phyloP scores from a whole-genome alignment of 1,140 invertebrate species.

The Atta texana region DNA sequence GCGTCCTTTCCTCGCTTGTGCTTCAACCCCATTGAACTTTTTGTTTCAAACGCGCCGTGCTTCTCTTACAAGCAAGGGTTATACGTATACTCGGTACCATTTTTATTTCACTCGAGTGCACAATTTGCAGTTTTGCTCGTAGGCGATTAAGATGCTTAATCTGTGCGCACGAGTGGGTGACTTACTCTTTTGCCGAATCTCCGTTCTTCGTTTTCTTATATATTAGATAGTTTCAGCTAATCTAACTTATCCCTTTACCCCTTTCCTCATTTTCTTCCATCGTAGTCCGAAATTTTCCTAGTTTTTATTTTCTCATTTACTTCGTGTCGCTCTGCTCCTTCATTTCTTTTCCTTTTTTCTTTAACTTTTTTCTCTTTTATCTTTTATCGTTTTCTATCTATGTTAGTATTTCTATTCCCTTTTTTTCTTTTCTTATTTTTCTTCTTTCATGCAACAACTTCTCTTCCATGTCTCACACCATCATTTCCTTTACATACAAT shows the following conservation, averaged over 20 bases:
- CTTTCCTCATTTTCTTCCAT: background rate
- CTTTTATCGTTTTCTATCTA: slow-evolving; percentile 34
- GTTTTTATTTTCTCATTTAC: slow-evolving; percentile 39
- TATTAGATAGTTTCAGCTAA: slow-evolving; percentile 31
- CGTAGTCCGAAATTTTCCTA: slow-evolving; percentile 1
- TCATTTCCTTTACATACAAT: slow-evolving; percentile 40
- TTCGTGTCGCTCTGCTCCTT: background rate
- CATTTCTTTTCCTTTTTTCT: slow-evolving; percentile 10
- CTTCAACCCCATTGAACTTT: slow-evolving; percentile 43
- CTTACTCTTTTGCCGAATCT: slow-evolving; percentile 7
- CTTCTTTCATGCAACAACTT: background rate
- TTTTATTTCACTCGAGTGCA: slow-evolving; percentile 75
- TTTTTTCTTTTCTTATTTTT: background rate
- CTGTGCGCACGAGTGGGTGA: slow-evolving; percentile 56
- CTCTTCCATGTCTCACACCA: slow-evolving; percentile 12
- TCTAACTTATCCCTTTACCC: slow-evolving; percentile 7
- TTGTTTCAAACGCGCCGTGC: slow-evolving; percentile 50
- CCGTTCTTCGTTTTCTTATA: slow-evolving; percentile 38
- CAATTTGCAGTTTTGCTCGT: slow-evolving; percentile 79
- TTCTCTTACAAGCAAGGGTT: slow-evolving; percentile 59
- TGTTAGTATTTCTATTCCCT: slow-evolving; percentile 23
- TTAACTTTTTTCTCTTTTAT: slow-evolving; percentile 25
- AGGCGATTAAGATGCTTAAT: slow-evolving; percentile 80
- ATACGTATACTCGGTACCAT: slow-evolving; percentile 63
- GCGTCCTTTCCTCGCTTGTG: background rate